These are phyloP conservation scores for Mythimna vitellina DNA, from an alignment of 2,888 invertebrate species.

Conservation along the genomic window DNA sequence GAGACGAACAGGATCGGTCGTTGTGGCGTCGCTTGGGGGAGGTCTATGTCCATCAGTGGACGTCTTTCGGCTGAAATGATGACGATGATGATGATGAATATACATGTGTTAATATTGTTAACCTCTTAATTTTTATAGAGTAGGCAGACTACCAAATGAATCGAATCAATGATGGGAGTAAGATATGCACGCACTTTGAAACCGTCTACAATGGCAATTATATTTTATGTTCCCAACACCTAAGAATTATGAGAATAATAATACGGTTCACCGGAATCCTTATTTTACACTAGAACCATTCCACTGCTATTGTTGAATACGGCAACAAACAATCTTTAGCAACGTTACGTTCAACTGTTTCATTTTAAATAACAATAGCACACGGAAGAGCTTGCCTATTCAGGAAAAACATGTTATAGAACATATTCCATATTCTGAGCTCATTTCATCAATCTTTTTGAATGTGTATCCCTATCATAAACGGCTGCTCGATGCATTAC, in stretches of 20 bases:
- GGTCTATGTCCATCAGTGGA: too few species aligned
- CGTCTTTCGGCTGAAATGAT: too few species aligned
- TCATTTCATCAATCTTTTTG: constrained; percentile 37
- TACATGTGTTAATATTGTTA: not conserved
- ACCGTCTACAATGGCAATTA: constrained; percentile 29
- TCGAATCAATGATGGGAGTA: constrained; percentile 20
- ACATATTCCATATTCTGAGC: not conserved
- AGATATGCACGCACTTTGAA: constrained; percentile 22
- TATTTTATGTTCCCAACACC: constrained; percentile 35
- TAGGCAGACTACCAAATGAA: constrained; percentile 7
- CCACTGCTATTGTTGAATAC: constrained; percentile 34
- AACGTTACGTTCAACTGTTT: constrained; percentile 33
- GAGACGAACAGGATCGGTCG: too few species aligned
- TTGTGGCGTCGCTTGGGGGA: too few species aligned
- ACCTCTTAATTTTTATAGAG: not conserved
- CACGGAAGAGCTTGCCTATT: constrained; percentile 36
- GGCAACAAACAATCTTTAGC: constrained; percentile 10
- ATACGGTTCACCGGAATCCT: constrained; percentile 48
- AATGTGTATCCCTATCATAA: constrained; percentile 19
- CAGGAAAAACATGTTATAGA: constrained; percentile 6
- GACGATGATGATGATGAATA: too few species aligned
- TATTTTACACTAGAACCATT: constrained; percentile 42
- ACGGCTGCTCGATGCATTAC: constrained; percentile 57
- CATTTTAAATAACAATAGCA: constrained; percentile 53
- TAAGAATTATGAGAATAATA: constrained; percentile 40